Base-by-base conservation (phyloP, 2,888 invertebrate genomes). In the Aphidoletes aphidimyza region DNA sequence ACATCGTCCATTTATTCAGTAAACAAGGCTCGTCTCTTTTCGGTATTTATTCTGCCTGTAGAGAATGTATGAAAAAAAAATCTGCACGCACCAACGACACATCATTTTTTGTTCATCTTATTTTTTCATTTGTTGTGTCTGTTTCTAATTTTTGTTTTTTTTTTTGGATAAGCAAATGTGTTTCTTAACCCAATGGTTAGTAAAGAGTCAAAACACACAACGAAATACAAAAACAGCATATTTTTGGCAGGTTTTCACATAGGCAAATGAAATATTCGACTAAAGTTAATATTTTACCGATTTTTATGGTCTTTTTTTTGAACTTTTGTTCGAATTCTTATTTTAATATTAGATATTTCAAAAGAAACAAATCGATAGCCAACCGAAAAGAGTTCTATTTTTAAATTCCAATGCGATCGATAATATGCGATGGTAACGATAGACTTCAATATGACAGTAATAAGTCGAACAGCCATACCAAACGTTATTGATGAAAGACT, bases 371-470 rank as follows among this genome's bases (percentile, higher is more conserved):
- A 69, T 69, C 69, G 30, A 69, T 69, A 11, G 69, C 14, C 30
- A 30, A 30, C 69, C 30, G 54, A 54, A 22, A 69, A 1, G 26
- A 14, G 30, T 69, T 30, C 69, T 30, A 69, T 69, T 69, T 30
- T 30, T 69, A 69, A 69, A 34, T 69, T 69, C 14, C 69, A 34
- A 69, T 69, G n/a, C 69, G 69, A 14, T 69, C 69, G 69, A 69
- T 69, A 69, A 30, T 69, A 9, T 30, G 9, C 9, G n/a, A n/a
- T n/a, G n/a, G n/a, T n/a, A n/a, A n/a, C n/a, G n/a, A n/a, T n/a
- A n/a, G n/a, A 11, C 3, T 47, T 47, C 47, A 17, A 19, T 47
- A 17, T 19, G 47, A 14, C 9, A 47, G 17, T 19, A 47, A 22
- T 22, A 22, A 22, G 3, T 6, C 54, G 22, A 8, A 22, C n/a